Evolutionary conservation across 92 coral and sea anemone genomes (phyloP).

Genomic region (Epizoanthus stellaris): DNA sequence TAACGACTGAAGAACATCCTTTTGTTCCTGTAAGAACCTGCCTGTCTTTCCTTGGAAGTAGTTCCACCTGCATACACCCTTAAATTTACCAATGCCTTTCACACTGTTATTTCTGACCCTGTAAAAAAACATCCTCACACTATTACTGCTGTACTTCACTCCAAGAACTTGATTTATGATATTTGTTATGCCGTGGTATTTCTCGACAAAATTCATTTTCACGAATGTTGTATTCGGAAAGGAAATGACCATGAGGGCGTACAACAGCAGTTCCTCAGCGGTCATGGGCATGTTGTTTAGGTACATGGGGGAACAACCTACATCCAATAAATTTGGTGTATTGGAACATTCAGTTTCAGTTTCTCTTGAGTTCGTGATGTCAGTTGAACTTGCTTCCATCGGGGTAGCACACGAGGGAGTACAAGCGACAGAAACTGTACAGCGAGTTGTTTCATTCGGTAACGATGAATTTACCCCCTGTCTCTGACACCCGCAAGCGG

Average conservation of each 20-base stretch:
- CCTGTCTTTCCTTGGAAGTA: constrained; percentile 10
- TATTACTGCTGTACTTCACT: background rate
- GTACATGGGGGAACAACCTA: too few species aligned
- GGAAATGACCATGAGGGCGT: constrained; percentile 17
- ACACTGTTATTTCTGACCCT: constrained; percentile 13
- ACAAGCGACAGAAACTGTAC: too few species aligned
- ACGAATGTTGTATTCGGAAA: constrained; percentile 14
- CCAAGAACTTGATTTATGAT: constrained; percentile 25
- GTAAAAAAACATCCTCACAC: constrained; percentile 21
- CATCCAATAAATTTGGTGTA: too few species aligned
- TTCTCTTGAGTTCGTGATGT: too few species aligned
- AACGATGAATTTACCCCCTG: too few species aligned
- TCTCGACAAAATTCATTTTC: constrained; percentile 12
- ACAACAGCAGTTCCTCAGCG: constrained; percentile 6
- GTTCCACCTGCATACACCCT: constrained; percentile 29
- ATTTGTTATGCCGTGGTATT: background rate
- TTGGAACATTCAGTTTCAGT: too few species aligned
- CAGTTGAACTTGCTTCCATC: too few species aligned
- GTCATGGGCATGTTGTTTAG: too few species aligned
- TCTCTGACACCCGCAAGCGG: too few species aligned
- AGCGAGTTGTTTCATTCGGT: too few species aligned
- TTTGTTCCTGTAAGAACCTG: background rate
- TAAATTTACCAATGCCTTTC: constrained; percentile 29
- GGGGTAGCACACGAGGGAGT: too few species aligned
- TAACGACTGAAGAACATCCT: background rate